A percentile compares a stretch with the other conserved stretches of the same genome.
These are phyloP conservation scores for Nemotelus nigrinus DNA, from an alignment of 2,888 invertebrate species.

Conservation along the genomic window DNA sequence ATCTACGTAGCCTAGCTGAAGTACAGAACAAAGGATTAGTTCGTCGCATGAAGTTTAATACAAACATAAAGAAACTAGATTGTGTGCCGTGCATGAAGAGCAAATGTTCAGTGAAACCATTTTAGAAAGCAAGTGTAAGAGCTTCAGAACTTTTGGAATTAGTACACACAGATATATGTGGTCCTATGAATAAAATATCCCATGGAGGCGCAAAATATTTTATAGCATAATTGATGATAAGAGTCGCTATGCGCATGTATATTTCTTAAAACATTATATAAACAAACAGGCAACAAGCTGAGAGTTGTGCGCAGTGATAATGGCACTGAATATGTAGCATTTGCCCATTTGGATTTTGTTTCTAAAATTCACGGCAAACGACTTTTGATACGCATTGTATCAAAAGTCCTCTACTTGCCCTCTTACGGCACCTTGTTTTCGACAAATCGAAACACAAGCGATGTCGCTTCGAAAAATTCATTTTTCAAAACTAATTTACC, in stretches of 20 bases:
- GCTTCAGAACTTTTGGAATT: not conserved
- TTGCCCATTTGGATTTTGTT: too few species aligned
- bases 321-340: conserved; percentile 42
- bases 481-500: too few species aligned
- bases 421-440: too few species aligned
- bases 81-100: not conserved
- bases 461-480: too few species aligned
- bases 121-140: not conserved
- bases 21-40: conserved; percentile 9
- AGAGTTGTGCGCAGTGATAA: conserved; percentile 43
- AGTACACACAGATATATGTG: not conserved
- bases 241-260: not conserved
- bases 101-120: not conserved
- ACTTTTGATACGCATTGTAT: too few species aligned
- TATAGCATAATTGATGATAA: not conserved
- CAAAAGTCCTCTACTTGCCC: too few species aligned
- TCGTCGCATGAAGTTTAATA: not conserved
- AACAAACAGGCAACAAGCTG: conserved; percentile 20
- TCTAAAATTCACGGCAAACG: too few species aligned
- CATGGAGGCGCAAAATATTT: not conserved
- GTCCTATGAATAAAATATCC: not conserved
- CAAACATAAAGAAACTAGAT: not conserved
- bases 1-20: not conserved
- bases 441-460: too few species aligned
- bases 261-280: not conserved